These are phyloP conservation scores for Caretta caretta DNA, from an alignment of 2,113 vertebrate species.

Conservation along the genomic window DNA sequence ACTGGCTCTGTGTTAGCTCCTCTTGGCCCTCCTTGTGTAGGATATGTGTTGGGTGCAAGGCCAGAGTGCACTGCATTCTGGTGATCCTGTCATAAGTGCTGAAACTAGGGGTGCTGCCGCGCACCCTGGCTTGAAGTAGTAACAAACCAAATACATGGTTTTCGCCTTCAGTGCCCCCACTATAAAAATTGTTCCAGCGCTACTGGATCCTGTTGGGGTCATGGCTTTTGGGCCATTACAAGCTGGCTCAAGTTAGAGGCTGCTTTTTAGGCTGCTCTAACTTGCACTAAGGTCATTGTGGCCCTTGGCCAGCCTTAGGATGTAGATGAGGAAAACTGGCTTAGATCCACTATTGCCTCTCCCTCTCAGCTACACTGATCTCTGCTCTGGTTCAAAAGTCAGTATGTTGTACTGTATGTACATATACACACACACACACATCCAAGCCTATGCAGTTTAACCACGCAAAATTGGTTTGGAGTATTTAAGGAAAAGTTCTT, in stretches of 20 bases:
- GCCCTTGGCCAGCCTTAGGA: not conserved
- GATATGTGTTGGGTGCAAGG: not conserved
- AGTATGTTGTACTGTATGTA: not conserved
- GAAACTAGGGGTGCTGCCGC: too few relatives aligned
- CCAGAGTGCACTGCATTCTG: not conserved
- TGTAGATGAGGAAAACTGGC: not conserved
- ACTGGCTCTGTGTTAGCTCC: not conserved
- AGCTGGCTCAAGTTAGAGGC: not conserved
- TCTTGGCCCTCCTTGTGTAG: not conserved
- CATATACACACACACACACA: not conserved
- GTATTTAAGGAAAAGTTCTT: not conserved
- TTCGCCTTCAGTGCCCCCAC: too few relatives aligned
- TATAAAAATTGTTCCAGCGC: too few relatives aligned
- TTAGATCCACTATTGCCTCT: not conserved
- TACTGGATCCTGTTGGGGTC: not conserved
- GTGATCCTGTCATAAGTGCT: not conserved
- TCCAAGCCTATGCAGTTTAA: not conserved
- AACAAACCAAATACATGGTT: too few relatives aligned
- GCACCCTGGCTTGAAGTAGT: too few relatives aligned
- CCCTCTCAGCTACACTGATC: not conserved
- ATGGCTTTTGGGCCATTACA: not conserved
- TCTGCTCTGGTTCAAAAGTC: not conserved
- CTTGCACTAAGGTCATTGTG: not conserved
- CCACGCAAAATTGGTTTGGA: not conserved
- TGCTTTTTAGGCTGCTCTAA: not conserved